phyloP scores from a whole-genome alignment of 1,140 invertebrate genomes.

The Heliconius hermathena region DNA sequence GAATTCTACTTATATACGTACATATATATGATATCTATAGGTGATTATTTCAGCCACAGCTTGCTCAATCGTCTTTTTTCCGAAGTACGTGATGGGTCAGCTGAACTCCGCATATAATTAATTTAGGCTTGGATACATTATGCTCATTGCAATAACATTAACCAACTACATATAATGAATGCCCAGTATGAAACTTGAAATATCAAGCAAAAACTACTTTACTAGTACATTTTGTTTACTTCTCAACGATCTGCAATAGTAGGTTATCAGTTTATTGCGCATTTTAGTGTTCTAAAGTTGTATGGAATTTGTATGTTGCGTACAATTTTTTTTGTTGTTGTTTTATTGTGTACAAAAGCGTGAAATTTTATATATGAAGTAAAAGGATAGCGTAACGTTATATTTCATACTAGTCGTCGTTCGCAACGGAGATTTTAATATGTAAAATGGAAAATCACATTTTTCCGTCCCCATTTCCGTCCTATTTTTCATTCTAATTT shows the following conservation, averaged over 20 bases:
- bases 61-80: not conserved
- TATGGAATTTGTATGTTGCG: not conserved
- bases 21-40: not conserved
- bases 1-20: not conserved
- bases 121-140: not conserved
- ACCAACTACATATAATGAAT: not conserved
- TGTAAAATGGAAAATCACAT: too few species aligned
- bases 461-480: too few species aligned
- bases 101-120: slow-evolving; percentile 3
- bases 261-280: slow-evolving; percentile 7
- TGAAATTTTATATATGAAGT: not conserved
- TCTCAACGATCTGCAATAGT: slow-evolving; percentile 5
- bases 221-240: not conserved
- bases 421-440: too few species aligned
- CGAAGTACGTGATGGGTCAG: slow-evolving; percentile 5
- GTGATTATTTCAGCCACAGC: not conserved
- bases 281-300: not conserved
- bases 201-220: slow-evolving; percentile 9
- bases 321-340: too few species aligned
- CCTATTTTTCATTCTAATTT: too few species aligned
- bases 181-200: not conserved
- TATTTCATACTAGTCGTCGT: too few species aligned
- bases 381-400: not conserved
- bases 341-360: too few species aligned
- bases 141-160: slow-evolving; percentile 2